Percentiles rank a stretch among this genome's conserved stretches.
phyloP scores from a whole-genome alignment of 2,888 invertebrate genomes.

The Hirtodrosophila duncani region DNA sequence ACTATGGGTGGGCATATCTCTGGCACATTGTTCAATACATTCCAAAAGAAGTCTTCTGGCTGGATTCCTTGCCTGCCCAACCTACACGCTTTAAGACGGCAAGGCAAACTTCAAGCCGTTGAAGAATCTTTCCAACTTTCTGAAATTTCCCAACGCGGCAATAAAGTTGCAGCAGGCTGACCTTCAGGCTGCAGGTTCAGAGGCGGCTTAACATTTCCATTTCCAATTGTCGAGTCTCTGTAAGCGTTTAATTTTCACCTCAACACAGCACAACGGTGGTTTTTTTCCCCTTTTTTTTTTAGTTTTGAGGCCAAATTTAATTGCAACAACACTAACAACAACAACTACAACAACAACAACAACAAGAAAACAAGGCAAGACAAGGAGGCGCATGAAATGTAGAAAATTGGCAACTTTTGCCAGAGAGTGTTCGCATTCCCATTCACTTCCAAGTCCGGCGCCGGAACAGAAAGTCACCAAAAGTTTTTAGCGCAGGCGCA shows the following conservation, averaged over 20 bases:
- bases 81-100: too few species aligned
- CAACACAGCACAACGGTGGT: slow-evolving; percentile 11
- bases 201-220: slow-evolving; percentile 28
- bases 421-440: too few species aligned
- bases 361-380: background rate
- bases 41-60: too few species aligned
- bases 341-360: slow-evolving; percentile 20
- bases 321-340: slow-evolving; percentile 45
- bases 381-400: slow-evolving; percentile 40
- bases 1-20: too few species aligned
- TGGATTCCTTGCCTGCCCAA: too few species aligned
- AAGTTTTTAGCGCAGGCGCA: too few species aligned
- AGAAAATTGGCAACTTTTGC: slow-evolving; percentile 51
- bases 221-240: slow-evolving; percentile 26
- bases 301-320: slow-evolving; percentile 70
- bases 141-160: too few species aligned
- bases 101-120: too few species aligned
- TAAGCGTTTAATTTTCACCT: slow-evolving; percentile 53
- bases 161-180: background rate
- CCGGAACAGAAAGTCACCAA: too few species aligned
- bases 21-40: too few species aligned
- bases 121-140: too few species aligned
- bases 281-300: slow-evolving; percentile 17
- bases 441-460: too few species aligned
- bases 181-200: background rate